Conservation (phyloP, 2,797 vertebrate genomes). For the Sebastes melanostomus region DNA sequence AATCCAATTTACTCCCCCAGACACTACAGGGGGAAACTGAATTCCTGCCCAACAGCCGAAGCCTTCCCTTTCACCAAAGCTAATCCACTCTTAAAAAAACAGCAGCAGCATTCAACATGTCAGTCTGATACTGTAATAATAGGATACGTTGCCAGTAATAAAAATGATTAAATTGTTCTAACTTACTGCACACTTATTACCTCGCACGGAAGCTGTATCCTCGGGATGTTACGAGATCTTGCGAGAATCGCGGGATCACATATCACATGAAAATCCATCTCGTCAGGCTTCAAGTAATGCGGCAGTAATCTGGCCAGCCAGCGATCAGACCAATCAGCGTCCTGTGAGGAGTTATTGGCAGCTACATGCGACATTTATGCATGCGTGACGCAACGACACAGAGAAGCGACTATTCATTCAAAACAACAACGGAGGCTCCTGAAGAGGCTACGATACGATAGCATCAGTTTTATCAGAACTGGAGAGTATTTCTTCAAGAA, state of each 20-base stretch:
- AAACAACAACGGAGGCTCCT: not conserved
- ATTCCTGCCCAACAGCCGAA: not conserved
- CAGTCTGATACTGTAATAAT: not conserved
- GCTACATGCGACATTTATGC: not conserved
- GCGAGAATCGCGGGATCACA: too few relatives aligned
- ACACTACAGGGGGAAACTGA: not conserved
- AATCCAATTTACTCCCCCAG: not conserved
- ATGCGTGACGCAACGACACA: rapidly evolving
- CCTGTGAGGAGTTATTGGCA: too few relatives aligned
- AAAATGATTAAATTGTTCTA: not conserved
- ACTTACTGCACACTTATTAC: not conserved
- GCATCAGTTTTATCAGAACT: not conserved
- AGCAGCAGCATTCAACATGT: not conserved
- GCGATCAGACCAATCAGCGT: too few relatives aligned
- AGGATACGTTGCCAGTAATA: not conserved
- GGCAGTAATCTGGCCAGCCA: too few relatives aligned
- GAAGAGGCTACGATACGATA: not conserved
- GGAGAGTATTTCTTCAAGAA: not conserved
- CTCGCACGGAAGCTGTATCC: not conserved
- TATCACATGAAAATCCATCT: too few relatives aligned
- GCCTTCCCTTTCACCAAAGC: not conserved
- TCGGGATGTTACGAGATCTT: not conserved
- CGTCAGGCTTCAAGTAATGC: too few relatives aligned
- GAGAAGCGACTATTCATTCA: not conserved
- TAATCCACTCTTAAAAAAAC: constrained; percentile 1